Conservation (phyloP, 2,797 vertebrate species). For the Salarias fasciatus region DNA sequence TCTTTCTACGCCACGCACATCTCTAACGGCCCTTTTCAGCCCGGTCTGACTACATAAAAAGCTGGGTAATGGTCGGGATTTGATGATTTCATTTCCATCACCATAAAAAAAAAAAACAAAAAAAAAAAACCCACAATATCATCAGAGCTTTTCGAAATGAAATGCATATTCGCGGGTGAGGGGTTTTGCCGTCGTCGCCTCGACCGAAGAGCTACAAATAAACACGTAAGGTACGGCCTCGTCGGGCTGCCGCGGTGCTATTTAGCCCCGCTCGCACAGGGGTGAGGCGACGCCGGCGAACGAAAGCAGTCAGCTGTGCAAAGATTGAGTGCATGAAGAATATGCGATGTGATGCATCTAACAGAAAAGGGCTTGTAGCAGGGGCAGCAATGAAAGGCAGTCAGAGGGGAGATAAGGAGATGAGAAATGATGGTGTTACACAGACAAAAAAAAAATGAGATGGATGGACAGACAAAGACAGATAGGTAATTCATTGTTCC, state of each 20-base stretch:
- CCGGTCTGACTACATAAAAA: constrained; percentile 33
- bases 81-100: constrained; percentile 30
- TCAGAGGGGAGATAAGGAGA: constrained; percentile 33
- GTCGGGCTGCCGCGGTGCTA: too few species aligned
- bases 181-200: background rate
- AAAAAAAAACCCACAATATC: constrained; percentile 30
- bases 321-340: constrained; percentile 52
- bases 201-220: background rate
- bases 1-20: constrained; percentile 35
- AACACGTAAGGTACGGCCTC: background rate
- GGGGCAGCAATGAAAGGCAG: constrained; percentile 35
- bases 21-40: constrained; percentile 36
- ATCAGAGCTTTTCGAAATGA: constrained; percentile 15
- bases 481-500: constrained; percentile 42
- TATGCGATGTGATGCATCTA: constrained; percentile 22
- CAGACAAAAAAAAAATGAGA: constrained; percentile 13
- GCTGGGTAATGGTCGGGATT: constrained; percentile 27
- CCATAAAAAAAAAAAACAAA: too few species aligned
- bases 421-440: constrained; percentile 33
- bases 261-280: constrained; percentile 15
- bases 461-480: constrained; percentile 29
- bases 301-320: constrained; percentile 40
- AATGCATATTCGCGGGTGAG: constrained; percentile 3
- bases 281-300: constrained; percentile 17
- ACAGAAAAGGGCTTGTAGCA: constrained; percentile 29